These are phyloP conservation scores for Sturnira hondurensis DNA, from an alignment of 2,113 vertebrate species.

Conservation along the genomic window DNA sequence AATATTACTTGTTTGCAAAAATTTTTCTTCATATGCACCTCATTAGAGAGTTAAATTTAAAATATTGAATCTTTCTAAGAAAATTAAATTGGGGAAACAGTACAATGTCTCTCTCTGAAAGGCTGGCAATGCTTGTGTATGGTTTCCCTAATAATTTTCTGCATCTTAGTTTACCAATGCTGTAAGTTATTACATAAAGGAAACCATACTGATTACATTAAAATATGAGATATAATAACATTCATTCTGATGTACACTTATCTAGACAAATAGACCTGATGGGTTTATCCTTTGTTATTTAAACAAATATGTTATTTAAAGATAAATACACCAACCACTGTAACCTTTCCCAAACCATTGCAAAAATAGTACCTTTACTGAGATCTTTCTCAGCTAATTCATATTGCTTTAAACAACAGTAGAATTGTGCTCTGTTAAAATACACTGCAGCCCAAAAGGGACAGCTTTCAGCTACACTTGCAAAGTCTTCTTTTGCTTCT, in stretches of 20 bases:
- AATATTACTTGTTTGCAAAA: background rate
- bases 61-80: background rate
- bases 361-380: conserved; percentile 75
- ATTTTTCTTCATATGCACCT: background rate
- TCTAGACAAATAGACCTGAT: background rate
- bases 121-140: background rate
- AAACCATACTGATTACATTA: conserved; percentile 1
- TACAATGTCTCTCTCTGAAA: background rate
- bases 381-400: conserved; percentile 80
- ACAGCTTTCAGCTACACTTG: conserved; percentile 73
- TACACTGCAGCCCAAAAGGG: conserved; percentile 77
- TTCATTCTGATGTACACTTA: conserved; percentile 16
- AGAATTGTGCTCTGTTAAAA: conserved; percentile 82
- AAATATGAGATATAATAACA: background rate
- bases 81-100: background rate
- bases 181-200: conserved; percentile 1
- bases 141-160: background rate
- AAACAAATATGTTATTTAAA: conserved; percentile 3
- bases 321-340: background rate
- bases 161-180: background rate
- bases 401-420: conserved; percentile 79
- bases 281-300: background rate
- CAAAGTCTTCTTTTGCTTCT: conserved; percentile 83
- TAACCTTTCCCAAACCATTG: background rate
- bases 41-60: background rate